A percentile compares a stretch with the other conserved stretches of the same genome.
Conservation (phyloP, 53 echinoderm and acorn worm genomes). For the Arbacia lixula region DNA sequence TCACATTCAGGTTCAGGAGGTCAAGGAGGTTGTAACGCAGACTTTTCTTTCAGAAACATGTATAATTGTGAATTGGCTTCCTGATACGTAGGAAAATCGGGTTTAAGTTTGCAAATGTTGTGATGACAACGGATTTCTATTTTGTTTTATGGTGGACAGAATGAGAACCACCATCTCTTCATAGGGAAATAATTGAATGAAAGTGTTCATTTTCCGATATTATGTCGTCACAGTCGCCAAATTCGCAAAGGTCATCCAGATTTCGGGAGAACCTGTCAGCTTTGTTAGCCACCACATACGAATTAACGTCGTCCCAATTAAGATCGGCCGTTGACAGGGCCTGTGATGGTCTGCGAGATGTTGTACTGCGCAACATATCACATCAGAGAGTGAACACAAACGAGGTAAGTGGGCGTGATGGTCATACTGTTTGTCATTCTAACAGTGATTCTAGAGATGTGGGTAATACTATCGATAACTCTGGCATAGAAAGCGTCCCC, state of each 20-base stretch:
- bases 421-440: neutral
- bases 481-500: neutral
- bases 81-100: too few species aligned
- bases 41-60: too few species aligned
- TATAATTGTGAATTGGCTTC: too few species aligned
- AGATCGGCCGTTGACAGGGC: neutral
- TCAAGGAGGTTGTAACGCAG: too few species aligned
- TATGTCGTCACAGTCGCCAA: too few species aligned
- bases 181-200: neutral
- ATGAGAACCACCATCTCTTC: neutral
- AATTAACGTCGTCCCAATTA: neutral
- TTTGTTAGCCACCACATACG: neutral
- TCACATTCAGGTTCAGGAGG: too few species aligned
- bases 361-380: neutral
- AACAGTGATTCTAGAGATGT: conserved; percentile 9
- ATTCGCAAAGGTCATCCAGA: neutral
- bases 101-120: too few species aligned
- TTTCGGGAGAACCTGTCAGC: neutral
- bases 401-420: conserved; percentile 11
- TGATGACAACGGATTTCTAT: too few species aligned
- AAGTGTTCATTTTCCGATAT: too few species aligned
- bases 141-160: too few species aligned
- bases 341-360: neutral
- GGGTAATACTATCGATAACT: neutral
- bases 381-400: neutral